These are phyloP conservation scores for Hyppa rectilinea DNA, from an alignment of 2,888 invertebrate species.

Conservation along the genomic window DNA sequence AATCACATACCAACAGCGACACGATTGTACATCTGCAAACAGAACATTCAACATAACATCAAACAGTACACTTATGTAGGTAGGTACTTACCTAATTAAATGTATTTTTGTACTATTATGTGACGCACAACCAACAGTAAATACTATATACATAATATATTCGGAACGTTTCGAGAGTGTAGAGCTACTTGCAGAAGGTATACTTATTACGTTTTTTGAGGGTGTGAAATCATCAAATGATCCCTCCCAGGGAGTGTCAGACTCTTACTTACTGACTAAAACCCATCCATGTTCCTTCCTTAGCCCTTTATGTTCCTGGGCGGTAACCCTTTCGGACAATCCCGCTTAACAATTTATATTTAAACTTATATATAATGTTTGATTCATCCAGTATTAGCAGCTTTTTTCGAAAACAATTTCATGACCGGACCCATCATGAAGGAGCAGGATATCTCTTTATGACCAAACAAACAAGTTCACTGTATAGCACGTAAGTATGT, in stretches of 20 bases:
- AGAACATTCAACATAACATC: not conserved
- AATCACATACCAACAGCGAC: not conserved
- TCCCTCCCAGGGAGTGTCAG: no score
- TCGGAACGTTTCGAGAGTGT: not conserved
- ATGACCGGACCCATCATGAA: not conserved
- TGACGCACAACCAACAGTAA: conserved; percentile 6
- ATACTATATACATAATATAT: not conserved
- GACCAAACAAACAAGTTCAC: no score
- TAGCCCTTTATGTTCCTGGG: no score
- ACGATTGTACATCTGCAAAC: not conserved
- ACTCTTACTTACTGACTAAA: no score
- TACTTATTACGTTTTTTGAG: not conserved
- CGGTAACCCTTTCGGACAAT: no score
- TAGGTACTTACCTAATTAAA: not conserved
- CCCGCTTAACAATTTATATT: no score
- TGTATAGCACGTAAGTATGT: no score
- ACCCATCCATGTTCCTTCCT: no score
- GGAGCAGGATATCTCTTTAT: not conserved
- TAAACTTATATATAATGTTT: no score
- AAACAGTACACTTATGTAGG: not conserved
- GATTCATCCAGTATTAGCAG: no score
- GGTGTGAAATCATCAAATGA: no score
- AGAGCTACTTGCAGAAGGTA: not conserved
- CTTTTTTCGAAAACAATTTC: not conserved
- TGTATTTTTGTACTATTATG: not conserved